Conservation (phyloP, 2,797 vertebrate species). For the Hippoglossus hippoglossus region DNA sequence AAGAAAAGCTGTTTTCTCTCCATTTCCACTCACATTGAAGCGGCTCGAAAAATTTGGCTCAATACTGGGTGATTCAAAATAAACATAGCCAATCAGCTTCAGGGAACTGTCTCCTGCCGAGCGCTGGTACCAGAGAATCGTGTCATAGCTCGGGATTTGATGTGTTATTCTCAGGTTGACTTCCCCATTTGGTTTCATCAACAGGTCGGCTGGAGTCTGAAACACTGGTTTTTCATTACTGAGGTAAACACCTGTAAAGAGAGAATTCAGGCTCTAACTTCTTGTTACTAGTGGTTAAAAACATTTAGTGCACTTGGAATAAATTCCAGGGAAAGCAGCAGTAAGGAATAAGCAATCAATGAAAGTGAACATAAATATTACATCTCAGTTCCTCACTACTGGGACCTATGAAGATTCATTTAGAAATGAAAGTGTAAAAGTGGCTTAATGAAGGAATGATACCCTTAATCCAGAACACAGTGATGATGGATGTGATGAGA, state of each 20-base stretch:
- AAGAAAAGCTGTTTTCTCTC: too few species aligned
- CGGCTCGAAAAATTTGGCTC: too few species aligned
- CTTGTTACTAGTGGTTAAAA: background rate
- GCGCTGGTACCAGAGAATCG: constrained; percentile 72
- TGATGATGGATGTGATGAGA: constrained; percentile 16
- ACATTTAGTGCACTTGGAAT: background rate
- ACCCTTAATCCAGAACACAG: constrained; percentile 49
- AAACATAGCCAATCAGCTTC: constrained; percentile 52
- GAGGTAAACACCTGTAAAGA: constrained; percentile 48
- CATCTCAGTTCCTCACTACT: background rate
- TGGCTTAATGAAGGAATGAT: background rate
- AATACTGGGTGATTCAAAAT: too few species aligned
- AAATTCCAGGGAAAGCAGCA: background rate
- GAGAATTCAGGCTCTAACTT: background rate
- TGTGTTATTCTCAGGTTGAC: constrained; percentile 57
- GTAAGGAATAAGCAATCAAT: too few species aligned
- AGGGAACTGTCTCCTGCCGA: constrained; percentile 42
- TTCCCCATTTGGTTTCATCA: background rate
- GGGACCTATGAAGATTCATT: too few species aligned
- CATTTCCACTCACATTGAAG: too few species aligned
- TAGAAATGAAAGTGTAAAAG: too few species aligned
- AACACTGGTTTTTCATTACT: constrained; percentile 39
- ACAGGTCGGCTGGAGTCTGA: constrained; percentile 42
- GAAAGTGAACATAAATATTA: background rate
- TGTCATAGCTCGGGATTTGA: constrained; percentile 50